These are phyloP conservation scores for Pharmacophagus antenor DNA, from an alignment of 2,888 invertebrate genomes.

Conservation along the genomic window DNA sequence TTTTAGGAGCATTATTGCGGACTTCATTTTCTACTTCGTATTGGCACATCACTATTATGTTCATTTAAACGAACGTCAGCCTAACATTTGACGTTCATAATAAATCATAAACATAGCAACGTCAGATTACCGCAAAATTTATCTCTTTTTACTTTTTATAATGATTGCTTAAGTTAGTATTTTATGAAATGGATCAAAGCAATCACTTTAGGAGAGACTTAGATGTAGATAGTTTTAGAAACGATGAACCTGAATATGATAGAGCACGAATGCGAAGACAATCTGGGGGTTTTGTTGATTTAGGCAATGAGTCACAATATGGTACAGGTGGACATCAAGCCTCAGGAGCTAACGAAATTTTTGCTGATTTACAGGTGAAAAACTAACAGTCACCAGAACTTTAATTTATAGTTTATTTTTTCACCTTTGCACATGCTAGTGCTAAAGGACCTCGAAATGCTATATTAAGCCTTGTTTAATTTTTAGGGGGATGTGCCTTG, in stretches of 20 bases:
- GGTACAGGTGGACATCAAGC: constrained; percentile 91
- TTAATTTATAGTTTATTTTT: not conserved
- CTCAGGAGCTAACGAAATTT: constrained; percentile 93
- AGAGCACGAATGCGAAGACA: constrained; percentile 81
- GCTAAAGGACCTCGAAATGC: not conserved
- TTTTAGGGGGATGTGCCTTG: constrained; percentile 89
- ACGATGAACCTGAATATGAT: constrained; percentile 70
- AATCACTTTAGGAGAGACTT: constrained; percentile 62
- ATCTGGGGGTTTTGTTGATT: constrained; percentile 88
- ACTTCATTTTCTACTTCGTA: not conserved
- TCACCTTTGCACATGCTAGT: not conserved
- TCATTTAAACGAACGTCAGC: constrained; percentile 19
- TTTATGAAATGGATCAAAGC: constrained; percentile 61
- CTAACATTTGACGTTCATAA: constrained; percentile 19
- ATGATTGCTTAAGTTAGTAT: constrained; percentile 30
- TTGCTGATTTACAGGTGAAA: constrained; percentile 92
- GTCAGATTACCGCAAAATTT: constrained; percentile 19
- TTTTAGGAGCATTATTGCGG: too few species aligned
- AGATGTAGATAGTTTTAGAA: constrained; percentile 70
- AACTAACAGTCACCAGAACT: not conserved
- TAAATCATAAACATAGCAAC: constrained; percentile 16
- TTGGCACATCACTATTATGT: not conserved
- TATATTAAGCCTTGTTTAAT: constrained; percentile 3
- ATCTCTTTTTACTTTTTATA: constrained; percentile 21
- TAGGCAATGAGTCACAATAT: constrained; percentile 87